A percentile compares a stretch with the other conserved stretches of the same genome.
Evolutionary conservation across 2,113 vertebrate species (phyloP).

Genomic region (Melanotaenia duboulayi): DNA sequence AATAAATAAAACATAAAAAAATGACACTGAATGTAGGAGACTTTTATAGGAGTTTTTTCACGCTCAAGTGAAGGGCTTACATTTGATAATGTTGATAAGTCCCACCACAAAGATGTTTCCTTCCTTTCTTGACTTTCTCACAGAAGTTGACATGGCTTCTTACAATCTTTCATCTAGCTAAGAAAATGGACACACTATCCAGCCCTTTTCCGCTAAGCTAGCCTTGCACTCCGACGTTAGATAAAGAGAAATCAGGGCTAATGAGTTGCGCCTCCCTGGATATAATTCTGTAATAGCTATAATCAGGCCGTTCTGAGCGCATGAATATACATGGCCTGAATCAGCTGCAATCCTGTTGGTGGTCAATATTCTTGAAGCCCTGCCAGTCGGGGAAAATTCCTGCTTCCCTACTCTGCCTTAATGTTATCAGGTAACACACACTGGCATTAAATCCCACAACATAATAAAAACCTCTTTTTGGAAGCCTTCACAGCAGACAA

Average conservation of each 20-base stretch:
- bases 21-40: constrained; percentile 27
- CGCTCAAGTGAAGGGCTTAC: constrained; percentile 1
- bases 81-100: constrained; percentile 27
- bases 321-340: constrained; percentile 78
- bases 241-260: constrained; percentile 80
- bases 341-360: constrained; percentile 83
- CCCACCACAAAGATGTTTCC: not conserved
- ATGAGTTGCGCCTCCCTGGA: constrained; percentile 80
- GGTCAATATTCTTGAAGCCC: constrained; percentile 84
- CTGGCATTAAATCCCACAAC: constrained; percentile 85
- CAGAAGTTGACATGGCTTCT: no score
- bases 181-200: constrained; percentile 46
- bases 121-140: constrained; percentile 13
- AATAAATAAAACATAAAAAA: constrained; percentile 40
- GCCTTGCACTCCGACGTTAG: constrained; percentile 64
- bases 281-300: constrained; percentile 83
- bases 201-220: constrained; percentile 34
- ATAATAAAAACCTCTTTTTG: constrained; percentile 83
- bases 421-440: constrained; percentile 88
- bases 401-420: constrained; percentile 75
- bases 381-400: constrained; percentile 78
- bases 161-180: constrained; percentile 35
- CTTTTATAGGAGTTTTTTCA: constrained; percentile 33
- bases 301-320: constrained; percentile 77
- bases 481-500: constrained; percentile 83